A percentile compares a stretch with the other conserved stretches of the same genome.
Conservation (phyloP, 1,140 invertebrate species). For the Caenorhabditis briggsae region DNA sequence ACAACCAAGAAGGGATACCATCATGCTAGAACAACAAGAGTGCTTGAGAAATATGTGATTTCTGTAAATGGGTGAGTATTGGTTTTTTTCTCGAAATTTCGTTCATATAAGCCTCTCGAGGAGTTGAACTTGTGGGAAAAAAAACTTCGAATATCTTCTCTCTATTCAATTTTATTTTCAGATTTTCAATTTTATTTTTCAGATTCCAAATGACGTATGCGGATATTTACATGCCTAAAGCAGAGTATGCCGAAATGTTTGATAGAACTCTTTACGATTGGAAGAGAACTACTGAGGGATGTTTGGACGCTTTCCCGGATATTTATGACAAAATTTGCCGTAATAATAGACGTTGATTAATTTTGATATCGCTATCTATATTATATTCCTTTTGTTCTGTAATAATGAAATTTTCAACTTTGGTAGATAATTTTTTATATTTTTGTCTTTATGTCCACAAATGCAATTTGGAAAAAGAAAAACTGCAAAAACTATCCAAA, state of each 20-base stretch:
- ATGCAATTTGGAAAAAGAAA: too few species aligned
- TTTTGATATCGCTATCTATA: not conserved
- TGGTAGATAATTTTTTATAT: too few species aligned
- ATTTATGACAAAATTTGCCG: slow-evolving; percentile 87
- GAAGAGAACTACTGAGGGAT: slow-evolving; percentile 82
- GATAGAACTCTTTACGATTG: slow-evolving; percentile 86
- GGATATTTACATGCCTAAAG: slow-evolving; percentile 85
- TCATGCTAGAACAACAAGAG: slow-evolving; percentile 83
- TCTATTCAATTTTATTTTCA: too few species aligned
- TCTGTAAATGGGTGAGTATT: slow-evolving; percentile 81
- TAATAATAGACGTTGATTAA: slow-evolving; percentile 80
- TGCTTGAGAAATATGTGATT: slow-evolving; percentile 84
- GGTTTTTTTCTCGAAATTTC: too few species aligned
- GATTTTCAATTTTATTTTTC: too few species aligned
- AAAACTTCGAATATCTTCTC: too few species aligned
- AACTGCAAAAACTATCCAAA: too few species aligned
- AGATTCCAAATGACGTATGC: slow-evolving; percentile 90
- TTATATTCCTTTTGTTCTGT: not conserved
- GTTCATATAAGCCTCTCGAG: too few species aligned
- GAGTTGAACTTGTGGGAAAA: too few species aligned
- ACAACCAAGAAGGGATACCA: slow-evolving; percentile 80
- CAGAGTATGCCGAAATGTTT: slow-evolving; percentile 88
- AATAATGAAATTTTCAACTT: not conserved
- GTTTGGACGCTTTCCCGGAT: slow-evolving; percentile 85
- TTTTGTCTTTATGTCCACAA: too few species aligned